phyloP scores from a whole-genome alignment of 1,140 invertebrate species.

The Cyclina sinensis region DNA sequence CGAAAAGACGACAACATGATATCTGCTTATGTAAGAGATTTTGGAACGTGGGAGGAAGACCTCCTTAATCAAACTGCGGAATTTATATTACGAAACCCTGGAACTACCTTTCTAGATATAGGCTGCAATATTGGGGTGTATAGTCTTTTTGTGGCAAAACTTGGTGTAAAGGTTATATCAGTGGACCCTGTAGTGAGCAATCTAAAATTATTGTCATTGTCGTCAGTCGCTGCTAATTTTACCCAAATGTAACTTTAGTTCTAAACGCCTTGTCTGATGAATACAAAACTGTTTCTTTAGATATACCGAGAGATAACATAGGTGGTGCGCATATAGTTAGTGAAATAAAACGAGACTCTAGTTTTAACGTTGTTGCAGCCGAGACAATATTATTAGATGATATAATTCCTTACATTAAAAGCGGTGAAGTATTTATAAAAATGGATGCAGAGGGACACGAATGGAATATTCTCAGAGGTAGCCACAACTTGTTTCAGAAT shows the following conservation, averaged over 20 bases:
- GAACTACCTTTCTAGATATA: constrained; percentile 74
- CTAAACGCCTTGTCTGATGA: constrained; percentile 74
- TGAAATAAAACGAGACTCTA: neutral
- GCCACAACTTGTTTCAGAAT: constrained; percentile 69
- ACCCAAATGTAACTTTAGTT: constrained; percentile 70
- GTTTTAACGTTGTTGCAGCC: neutral
- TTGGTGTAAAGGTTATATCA: constrained; percentile 75
- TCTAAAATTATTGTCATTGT: constrained; percentile 67
- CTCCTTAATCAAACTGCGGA: constrained; percentile 45
- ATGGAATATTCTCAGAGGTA: constrained; percentile 68
- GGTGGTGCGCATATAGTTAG: constrained; percentile 72
- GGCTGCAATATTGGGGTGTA: constrained; percentile 81
- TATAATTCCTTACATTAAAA: constrained; percentile 51
- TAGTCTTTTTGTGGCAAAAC: constrained; percentile 72
- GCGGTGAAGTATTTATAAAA: constrained; percentile 60
- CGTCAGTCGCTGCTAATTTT: constrained; percentile 61
- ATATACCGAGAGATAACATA: constrained; percentile 73
- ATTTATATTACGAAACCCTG: neutral
- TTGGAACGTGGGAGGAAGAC: constrained; percentile 63
- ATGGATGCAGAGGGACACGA: constrained; percentile 78
- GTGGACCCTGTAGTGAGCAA: constrained; percentile 74
- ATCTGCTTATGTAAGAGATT: constrained; percentile 55
- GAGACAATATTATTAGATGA: constrained; percentile 70
- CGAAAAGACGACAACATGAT: constrained; percentile 60
- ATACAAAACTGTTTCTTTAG: constrained; percentile 66